These are phyloP conservation scores for Acleris literana DNA, from an alignment of 2,888 invertebrate species.

Conservation along the genomic window DNA sequence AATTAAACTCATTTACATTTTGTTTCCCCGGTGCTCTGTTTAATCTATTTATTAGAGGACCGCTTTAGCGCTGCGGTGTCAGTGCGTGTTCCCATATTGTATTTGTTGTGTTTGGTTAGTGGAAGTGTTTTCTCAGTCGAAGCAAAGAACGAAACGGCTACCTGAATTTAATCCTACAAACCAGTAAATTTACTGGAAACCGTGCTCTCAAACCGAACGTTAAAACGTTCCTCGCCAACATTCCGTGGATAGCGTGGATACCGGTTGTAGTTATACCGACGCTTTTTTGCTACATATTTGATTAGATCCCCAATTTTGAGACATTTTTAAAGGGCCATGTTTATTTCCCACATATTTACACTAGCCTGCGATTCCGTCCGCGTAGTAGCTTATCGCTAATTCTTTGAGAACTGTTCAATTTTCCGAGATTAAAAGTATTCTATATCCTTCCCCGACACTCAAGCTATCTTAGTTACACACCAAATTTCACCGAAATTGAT, in stretches of 20 bases:
- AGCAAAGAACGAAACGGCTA: constrained; percentile 52
- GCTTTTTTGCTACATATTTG: too few relatives aligned
- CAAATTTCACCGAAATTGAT: too few relatives aligned
- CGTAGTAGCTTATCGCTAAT: too few relatives aligned
- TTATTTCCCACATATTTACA: too few relatives aligned
- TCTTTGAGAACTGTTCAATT: too few relatives aligned
- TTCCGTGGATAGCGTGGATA: constrained; percentile 11
- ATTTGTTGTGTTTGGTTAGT: constrained; percentile 54
- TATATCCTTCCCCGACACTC: too few relatives aligned
- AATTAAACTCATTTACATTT: constrained; percentile 47
- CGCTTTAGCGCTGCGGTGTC: constrained; percentile 36
- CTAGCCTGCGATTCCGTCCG: too few relatives aligned
- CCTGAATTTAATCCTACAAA: constrained; percentile 46
- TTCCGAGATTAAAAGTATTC: too few relatives aligned
- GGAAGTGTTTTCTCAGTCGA: constrained; percentile 54
- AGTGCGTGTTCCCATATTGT: constrained; percentile 32
- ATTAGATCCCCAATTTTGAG: too few relatives aligned
- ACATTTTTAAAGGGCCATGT: too few relatives aligned
- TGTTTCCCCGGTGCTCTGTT: constrained; percentile 44
- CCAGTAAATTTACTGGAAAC: constrained; percentile 14
- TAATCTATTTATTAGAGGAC: constrained; percentile 47
- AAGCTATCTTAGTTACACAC: too few relatives aligned
- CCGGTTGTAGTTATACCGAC: background rate
- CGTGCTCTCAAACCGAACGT: constrained; percentile 7
- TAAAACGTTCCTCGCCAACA: constrained; percentile 17